A percentile compares a stretch with the other conserved stretches of the same genome.
These are phyloP conservation scores for Chrysolina oricalcia DNA, from an alignment of 2,888 invertebrate genomes.

Conservation along the genomic window DNA sequence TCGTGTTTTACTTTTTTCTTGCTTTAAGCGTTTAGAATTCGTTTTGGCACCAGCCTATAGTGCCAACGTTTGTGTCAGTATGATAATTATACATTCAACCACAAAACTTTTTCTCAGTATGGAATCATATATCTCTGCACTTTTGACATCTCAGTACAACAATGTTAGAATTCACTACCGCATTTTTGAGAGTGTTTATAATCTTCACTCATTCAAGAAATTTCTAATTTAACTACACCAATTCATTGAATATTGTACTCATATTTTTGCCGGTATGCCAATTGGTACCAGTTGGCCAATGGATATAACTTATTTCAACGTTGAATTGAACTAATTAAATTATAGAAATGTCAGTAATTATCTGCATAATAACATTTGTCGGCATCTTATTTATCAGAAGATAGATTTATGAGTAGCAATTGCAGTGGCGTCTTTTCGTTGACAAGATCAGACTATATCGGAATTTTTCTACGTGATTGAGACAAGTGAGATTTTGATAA, in stretches of 20 bases:
- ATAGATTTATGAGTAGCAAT: not conserved
- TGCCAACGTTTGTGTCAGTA: too few species aligned
- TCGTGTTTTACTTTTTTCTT: too few species aligned
- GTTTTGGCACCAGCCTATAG: too few species aligned
- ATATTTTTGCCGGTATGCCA: not conserved
- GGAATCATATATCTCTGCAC: too few species aligned
- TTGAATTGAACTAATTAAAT: not conserved
- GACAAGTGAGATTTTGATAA: not conserved
- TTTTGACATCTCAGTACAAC: too few species aligned
- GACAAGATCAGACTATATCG: too few species aligned
- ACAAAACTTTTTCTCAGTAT: too few species aligned
- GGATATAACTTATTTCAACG: not conserved
- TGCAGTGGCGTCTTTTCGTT: not conserved
- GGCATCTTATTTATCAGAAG: not conserved
- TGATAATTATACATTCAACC: too few species aligned
- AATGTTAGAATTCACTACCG: not conserved
- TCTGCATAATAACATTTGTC: not conserved
- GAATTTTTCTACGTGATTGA: not conserved
- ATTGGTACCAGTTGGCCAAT: not conserved
- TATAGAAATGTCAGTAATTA: not conserved
- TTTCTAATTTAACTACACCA: not conserved
- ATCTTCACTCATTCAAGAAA: not conserved
- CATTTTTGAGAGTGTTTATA: not conserved
- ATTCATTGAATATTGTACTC: not conserved
- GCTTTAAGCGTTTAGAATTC: too few species aligned